A percentile compares a stretch with the other conserved stretches of the same genome.
Conservation (phyloP, 2,113 vertebrate genomes). For the Ardeotis arabs region DNA sequence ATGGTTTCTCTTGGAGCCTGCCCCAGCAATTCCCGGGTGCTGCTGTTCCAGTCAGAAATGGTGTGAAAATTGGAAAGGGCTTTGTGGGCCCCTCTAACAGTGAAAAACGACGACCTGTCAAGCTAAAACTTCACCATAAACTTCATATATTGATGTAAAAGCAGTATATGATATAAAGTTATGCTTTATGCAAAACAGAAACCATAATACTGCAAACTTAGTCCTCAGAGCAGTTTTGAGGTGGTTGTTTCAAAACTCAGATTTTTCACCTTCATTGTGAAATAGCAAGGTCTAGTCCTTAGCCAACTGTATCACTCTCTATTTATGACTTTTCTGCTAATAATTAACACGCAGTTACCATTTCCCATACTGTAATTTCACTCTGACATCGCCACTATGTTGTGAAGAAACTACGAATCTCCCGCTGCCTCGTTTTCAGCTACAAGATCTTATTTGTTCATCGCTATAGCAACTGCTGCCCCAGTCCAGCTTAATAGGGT, state of each 20-base stretch:
- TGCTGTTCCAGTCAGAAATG: not conserved
- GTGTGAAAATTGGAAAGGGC: not conserved
- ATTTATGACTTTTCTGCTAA: not conserved
- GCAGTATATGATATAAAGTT: not conserved
- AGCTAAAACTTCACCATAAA: not conserved
- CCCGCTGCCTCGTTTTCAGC: not conserved
- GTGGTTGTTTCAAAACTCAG: not conserved
- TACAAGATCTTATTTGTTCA: conserved; percentile 5
- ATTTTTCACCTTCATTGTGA: not conserved
- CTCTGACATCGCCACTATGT: not conserved
- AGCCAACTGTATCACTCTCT: not conserved
- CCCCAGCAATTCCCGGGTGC: not conserved
- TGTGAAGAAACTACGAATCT: not conserved
- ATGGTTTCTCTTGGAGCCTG: not conserved
- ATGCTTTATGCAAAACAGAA: not conserved
- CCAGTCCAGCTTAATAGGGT: conserved; percentile 34
- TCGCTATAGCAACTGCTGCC: conserved; percentile 34
- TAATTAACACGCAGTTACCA: not conserved
- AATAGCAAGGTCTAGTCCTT: not conserved
- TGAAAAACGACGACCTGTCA: not conserved
- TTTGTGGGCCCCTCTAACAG: not conserved
- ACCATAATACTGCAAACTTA: not conserved
- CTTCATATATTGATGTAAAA: not conserved
- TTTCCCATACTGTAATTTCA: not conserved
- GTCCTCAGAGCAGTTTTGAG: not conserved